Base-by-base conservation (phyloP, 2,888 invertebrate species). In the Meghimatium bilineatum region DNA sequence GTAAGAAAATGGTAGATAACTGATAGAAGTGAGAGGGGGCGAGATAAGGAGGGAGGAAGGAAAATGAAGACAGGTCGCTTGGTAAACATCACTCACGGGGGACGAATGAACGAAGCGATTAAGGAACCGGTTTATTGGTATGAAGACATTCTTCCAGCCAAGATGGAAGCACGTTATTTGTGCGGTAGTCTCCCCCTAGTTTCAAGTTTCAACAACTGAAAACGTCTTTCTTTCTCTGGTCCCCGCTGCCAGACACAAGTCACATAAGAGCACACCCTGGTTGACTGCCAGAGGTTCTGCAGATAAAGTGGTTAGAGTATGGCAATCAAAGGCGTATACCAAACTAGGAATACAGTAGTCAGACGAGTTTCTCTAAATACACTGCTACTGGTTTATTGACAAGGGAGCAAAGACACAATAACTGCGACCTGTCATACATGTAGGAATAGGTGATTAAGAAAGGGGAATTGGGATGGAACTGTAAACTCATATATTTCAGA, bases 261-360 rank as follows among this genome's bases (percentile, higher is more conserved):
- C 80, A 80, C 74, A 67, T 72, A 36, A 63, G 80, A 74, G 52
- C 74, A 74, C 74, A 81, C 74, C n/a, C 63, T 38, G 44, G 81
- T 32, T 56, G 72, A 44, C 81, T 81, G 34, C 60, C 67, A 71
- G 26, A 34, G 6, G 56, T 63, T 49, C 26, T 12, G 1, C 10
- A 36, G 60, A 36, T 17, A 38, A n/a, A 23, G 44, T 29, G 44
- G 49, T 1, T 52, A 52, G 32, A 20, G 17, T 49, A 10, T 32
- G 26, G 26, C 20, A 52, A 34, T 14, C 76, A 76, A 32, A 56
- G 60, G 76, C 76, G 76, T 56, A 76, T 17, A 52, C 23, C 38
- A 23, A 26, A 36, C 3, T 26, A 6, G 20, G 20, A 36, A 26
- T n/a, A 8, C 23, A 44, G 44, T 44, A 44, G 6, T 8, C 44